phyloP scores from a whole-genome alignment of 2,888 invertebrate species.

The Esperia sulphurella region DNA sequence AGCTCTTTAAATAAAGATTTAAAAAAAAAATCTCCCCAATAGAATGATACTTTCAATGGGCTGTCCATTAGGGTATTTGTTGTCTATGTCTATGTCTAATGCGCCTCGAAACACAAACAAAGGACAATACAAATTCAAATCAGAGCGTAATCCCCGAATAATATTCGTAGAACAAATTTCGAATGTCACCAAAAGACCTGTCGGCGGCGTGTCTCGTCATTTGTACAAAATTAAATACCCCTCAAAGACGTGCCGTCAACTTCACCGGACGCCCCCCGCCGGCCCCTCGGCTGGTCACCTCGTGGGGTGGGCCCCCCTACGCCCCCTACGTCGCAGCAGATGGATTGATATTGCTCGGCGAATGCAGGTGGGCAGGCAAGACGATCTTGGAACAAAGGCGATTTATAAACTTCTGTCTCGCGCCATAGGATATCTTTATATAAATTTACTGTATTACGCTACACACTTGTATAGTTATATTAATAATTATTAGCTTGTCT shows the following conservation, averaged over 20 bases:
- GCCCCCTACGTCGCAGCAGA: conserved; percentile 41
- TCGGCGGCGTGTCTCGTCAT: conserved; percentile 50
- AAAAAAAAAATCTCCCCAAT: too few species aligned
- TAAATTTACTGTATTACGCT: too few species aligned
- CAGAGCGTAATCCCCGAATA: conserved; percentile 9
- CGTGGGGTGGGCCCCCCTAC: conserved; percentile 13
- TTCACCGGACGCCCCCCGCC: conserved; percentile 25
- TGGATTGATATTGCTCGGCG: conserved; percentile 70
- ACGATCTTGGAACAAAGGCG: conserved; percentile 62
- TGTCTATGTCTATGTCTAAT: too few species aligned
- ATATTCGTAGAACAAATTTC: conserved; percentile 13
- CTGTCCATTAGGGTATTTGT: too few species aligned
- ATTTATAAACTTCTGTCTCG: conserved; percentile 52
- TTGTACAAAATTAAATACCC: conserved; percentile 74
- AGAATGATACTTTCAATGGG: too few species aligned
- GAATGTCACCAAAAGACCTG: conserved; percentile 24
- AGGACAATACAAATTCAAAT: neutral
- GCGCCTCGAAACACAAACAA: neutral
- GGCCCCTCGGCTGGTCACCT: conserved; percentile 18
- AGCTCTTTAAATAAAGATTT: too few species aligned
- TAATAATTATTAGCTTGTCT: too few species aligned
- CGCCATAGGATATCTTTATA: too few species aligned
- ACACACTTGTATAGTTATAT: too few species aligned
- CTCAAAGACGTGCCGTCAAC: conserved; percentile 57
- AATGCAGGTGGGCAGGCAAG: conserved; percentile 64